Base-by-base conservation (phyloP, 2,888 invertebrate genomes). In the Petrolisthes manimaculis region DNA sequence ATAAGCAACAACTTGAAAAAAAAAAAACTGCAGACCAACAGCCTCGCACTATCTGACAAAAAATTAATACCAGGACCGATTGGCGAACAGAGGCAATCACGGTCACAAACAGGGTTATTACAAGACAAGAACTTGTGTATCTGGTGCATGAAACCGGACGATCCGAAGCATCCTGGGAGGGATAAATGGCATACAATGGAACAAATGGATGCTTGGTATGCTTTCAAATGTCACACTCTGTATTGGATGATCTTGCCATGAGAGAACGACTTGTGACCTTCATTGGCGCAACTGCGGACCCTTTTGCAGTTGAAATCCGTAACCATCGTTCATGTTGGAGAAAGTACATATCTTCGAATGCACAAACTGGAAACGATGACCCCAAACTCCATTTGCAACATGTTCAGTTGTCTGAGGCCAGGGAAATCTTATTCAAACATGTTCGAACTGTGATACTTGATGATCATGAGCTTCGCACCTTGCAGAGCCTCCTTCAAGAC, bases 131-230 rank as follows among this genome's bases (percentile, higher is more conserved):
- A 77, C 77, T 37, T 77, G 18, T 77, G 8, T 37, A 77, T 77
- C 37, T 77, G 77, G 77, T 77, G 77, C 37, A 77, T 77, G 77
- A 77, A 77, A 53, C 77, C 77, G 5, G 37, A 77, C 14, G 77
- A 24, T 6, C n/a, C n/a, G 37, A 24, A 77, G 53, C 77, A 77
- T 77, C 3, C 4, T 51, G 77, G 37, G 77, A 77, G 77, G 37
- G 77, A 24, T 37, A 77, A 77, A 8, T 77, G 77, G 37, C 77
- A 77, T 77, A 77, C 37, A 4, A 77, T 77, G 77, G 6, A 77
- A 6, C 61, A 61, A 14, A 24, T 53, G 53, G 53, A 4, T 12
- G 75, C 75, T 24, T 75, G 75, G 75, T 75, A 75, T 75, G 75
- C 75, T n/a, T 75, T 75, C 4, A 75, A 75, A 21, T n/a, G 3